phyloP scores from a whole-genome alignment of 2,113 vertebrate species.

The Tachysurus vachellii region DNA sequence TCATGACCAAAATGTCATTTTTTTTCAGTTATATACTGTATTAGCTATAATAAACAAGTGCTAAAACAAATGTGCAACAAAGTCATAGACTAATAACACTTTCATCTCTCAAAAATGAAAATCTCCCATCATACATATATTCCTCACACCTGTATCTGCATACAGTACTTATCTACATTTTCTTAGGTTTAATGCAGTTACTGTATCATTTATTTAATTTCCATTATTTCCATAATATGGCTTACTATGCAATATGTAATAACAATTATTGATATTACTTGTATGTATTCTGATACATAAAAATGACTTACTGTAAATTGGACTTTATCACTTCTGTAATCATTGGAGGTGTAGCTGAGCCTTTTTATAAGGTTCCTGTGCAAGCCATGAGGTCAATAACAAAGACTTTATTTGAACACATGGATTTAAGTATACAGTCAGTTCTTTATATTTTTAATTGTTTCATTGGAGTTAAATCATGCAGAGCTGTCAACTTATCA shows the following conservation, averaged over 20 bases:
- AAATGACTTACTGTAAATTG: background rate
- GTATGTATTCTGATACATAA: background rate
- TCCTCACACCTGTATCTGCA: background rate
- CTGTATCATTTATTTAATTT: background rate
- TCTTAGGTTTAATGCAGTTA: background rate
- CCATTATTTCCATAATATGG: background rate
- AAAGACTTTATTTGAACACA: no score
- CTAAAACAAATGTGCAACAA: background rate
- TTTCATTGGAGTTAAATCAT: no score
- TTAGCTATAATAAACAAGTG: no score
- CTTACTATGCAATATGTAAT: background rate
- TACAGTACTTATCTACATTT: background rate
- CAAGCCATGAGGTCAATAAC: no score
- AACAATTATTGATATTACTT: background rate
- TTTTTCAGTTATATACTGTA: background rate
- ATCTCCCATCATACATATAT: background rate
- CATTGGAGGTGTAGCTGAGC: background rate
- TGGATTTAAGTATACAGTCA: no score
- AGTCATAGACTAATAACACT: background rate
- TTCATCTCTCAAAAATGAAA: background rate
- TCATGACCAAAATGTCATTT: background rate
- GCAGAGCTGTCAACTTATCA: background rate
- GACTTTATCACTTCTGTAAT: background rate
- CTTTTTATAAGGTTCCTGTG: no score
- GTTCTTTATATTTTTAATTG: no score